Base-by-base conservation (phyloP, 2,113 vertebrate species). In the Oncorhynchus gorbuscha region DNA sequence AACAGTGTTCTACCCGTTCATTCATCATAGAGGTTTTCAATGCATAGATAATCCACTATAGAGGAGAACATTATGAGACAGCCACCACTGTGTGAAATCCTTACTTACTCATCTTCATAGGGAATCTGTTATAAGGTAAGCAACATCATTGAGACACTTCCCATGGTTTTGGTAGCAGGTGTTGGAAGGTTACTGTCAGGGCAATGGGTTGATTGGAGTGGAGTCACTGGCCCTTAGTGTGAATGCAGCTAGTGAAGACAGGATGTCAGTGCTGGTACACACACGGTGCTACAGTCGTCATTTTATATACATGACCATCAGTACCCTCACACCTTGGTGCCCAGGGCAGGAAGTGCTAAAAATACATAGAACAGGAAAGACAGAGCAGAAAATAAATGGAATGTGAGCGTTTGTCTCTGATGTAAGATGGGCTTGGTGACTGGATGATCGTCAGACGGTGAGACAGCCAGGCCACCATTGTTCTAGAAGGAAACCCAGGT, bases 401-500 rank as follows among this genome's bases (percentile, higher is more conserved):
- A 87, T 73, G 61, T 79, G 81, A 73, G 59, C 59, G 11, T 62
- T 45, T 62, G 59, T 62, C 20, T 16, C n/a, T n/a, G 11, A 8
- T n/a, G 39, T 3, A 45, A 62, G 59, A n/a, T n/a, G 64, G 26
- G 13, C 26, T 39, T 28, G 20, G 76, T 81, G 77, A 76, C 74
- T 48, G 51, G 81, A 72, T 82, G 79, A 74, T 45, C 39, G 9
- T 45, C 39, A 55, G 49, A 69, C 49, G 24, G 71, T 16, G 49
- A 55, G 67, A 39, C 55, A 39, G 24, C 39, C 13, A 39, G 24
- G 55, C 8, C 62, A 26, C 75, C 62, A 86, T 90, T 91, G 85
- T 92, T 88, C 77, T 32, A 59, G 73, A 22, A 62, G 82, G 84
- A 84, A 85, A 71, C 71, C 61, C 88, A 91, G 90, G 84, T 91